Base-by-base conservation (phyloP, 2,888 invertebrate species). In the Scotopteryx bipunctaria region DNA sequence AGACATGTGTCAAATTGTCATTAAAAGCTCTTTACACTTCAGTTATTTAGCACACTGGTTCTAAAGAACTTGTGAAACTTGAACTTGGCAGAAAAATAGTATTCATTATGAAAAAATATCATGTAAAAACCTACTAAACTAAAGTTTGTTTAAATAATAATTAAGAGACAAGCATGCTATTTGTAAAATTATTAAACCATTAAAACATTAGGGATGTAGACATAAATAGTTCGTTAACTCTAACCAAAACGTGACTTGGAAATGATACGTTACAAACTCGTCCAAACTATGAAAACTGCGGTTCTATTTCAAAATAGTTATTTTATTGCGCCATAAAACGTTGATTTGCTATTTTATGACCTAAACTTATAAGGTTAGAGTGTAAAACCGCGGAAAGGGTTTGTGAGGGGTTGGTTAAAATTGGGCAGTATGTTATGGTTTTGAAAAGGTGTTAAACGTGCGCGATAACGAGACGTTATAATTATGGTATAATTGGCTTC, bases 241-340 rank as follows among this genome's bases (percentile, higher is more conserved):
- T 49, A 60, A 58, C 55, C 48, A 47, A 57, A 66, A 76, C 76
- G 76, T 76, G 76, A 76, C 69, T 56, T 23, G 31, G 49, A 59
- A 63, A 67, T 67, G 66, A 64, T 66, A 61, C 61, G 64, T 68
- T 66, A 69, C 69, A 58, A 65, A 67, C 61, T 63, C 61, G 66
- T 67, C 65, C 57, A 36, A 60, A 69, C 68, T 71, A 70, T 66
- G 63, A 61, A 69, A 68, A 73, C 65, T 61, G 61, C 47, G 50
- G 57, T 59, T 55, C 55, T 17, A 53, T 59, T 65, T 71, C 56
- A 55, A 60, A 67, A 62, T 61, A 55, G 63, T 63, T 65, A 47
- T 44, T 48, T 54, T 44, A 45, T 51, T 35, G 45, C 11, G 43
- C 52, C 36, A 52, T 38, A 17, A 17, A 52, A 32, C 21, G 5